Base-by-base conservation (phyloP, 2,888 invertebrate species). In the Papilio protenor region DNA sequence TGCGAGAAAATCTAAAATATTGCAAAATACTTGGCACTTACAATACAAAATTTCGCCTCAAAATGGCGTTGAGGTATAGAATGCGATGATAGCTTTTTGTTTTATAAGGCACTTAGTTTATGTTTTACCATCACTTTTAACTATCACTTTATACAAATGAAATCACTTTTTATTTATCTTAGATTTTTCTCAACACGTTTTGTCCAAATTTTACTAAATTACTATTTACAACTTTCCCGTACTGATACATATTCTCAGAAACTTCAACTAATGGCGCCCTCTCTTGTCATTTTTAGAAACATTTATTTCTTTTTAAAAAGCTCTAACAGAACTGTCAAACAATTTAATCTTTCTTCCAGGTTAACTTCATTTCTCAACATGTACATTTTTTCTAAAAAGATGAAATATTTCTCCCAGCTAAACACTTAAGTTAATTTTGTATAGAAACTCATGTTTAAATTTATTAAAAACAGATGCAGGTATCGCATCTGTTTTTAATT, bases 11-110 rank as follows among this genome's bases (percentile, higher is more conserved):
- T 87, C 82, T 87, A 91, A 92, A 92, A 91, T 94, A 94, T 94
- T 92, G 93, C 93, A 89, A 95, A 95, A 93, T 94, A 94, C 94
- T 94, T 95, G 94, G 93, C 94, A 95, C 95, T 95, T 95, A 95
- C 95, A 94, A 84, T 92, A 94, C 92, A 94, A 95, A 94, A 93
- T 94, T 95, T 95, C 94, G 95, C 95, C 94, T 95, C 95, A 95
- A 95, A 95, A 95, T 95, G 95, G 95, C 95, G 95, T 94, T 94
- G 91, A 88, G 89, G 90, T 93, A 94, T 94, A 95, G 94, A 95
- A 95, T 94, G 95, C 93, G 93, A 93, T 92, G 94, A 94, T 93
- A 92, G 94, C 92, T 94, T 94, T 94, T 94, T 93, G 94, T 93
- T 94, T 94, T 91, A 91, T 90, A 91, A 86, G 89, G 90, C 89